Base-by-base conservation (phyloP, 2,113 vertebrate genomes). In the Jacana jacana region DNA sequence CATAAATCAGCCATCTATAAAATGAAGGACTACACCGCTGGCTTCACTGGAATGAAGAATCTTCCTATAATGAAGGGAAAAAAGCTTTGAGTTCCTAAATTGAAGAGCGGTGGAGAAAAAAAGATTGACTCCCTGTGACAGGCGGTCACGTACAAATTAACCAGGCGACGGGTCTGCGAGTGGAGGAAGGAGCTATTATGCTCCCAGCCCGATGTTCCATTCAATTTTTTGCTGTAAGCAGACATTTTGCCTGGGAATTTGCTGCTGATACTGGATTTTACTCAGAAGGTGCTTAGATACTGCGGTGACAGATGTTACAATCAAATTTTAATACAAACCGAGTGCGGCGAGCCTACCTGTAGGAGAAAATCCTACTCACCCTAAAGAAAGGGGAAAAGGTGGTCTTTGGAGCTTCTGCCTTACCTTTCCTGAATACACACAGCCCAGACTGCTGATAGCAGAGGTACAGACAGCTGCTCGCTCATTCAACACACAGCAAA, bases 391-490 rank as follows among this genome's bases (percentile, higher is more conserved):
- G 2, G 2, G 0, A 17, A 4, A 79, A 51, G 79, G 48, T 8
- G n/a, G 16, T 12, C 52, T 94, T 83, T 91, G 40, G 60, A 66
- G 80, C 60, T 69, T 79, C 78, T 77, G 27, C 76, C 40, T 66
- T 25, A 3, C 7, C 5, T 85, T 82, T 80, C 81, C 86, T 89
- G 92, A 89, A 57, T 3, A 89, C 86, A 88, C 86, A 95, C 13
- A 84, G n/a, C 80, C 65, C 61, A 46, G 78, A 4, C 68, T 79
- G 91, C 94, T 75, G 96, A 95, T 94, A 90, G 96, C 83, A 46
- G 93, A 61, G 88, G 85, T 42, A 30, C 89, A 61, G 63, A 91
- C 98, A 98, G 97, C 97, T 98, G 98, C 94, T 94, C 60, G 17
- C 91, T 98, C 97, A 96, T 96, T 98, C 97, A 96, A 88, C 94